phyloP scores from a whole-genome alignment of 2,113 vertebrate species.

The Cercocebus atys region DNA sequence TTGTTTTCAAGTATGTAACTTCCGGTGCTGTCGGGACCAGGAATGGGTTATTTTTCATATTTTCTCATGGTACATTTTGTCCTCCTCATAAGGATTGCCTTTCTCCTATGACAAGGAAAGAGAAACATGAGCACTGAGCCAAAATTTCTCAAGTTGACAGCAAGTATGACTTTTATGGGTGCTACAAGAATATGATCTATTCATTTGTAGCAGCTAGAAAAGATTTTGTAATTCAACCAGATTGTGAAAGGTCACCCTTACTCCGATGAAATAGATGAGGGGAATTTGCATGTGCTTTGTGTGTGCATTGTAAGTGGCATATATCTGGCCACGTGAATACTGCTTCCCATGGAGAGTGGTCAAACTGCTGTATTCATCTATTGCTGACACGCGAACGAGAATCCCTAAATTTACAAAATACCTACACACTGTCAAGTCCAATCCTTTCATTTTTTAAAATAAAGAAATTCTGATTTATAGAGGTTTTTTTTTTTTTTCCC shows the following conservation, averaged over 20 bases:
- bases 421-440: not conserved
- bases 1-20: slow-evolving; percentile 26
- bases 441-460: not conserved
- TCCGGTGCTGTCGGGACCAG: not conserved
- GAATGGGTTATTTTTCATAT: slow-evolving; percentile 75
- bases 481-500: not conserved
- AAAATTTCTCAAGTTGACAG: slow-evolving; percentile 83
- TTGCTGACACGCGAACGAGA: not conserved
- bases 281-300: slow-evolving; percentile 16
- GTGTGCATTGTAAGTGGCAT: not conserved
- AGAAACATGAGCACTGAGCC: slow-evolving; percentile 75
- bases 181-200: slow-evolving; percentile 78
- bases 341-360: not conserved
- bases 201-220: slow-evolving; percentile 61
- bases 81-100: slow-evolving; percentile 76
- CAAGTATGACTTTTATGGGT: slow-evolving; percentile 79
- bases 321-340: not conserved
- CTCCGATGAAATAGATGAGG: slow-evolving; percentile 45
- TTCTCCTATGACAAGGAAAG: slow-evolving; percentile 59
- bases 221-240: slow-evolving; percentile 73
- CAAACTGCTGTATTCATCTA: not conserved
- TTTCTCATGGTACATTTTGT: slow-evolving; percentile 64
- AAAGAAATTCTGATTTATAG: not conserved
- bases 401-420: not conserved
- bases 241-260: slow-evolving; percentile 79